Conservation (phyloP, 1,140 invertebrate species). For the Hylaeus volcanicus region DNA sequence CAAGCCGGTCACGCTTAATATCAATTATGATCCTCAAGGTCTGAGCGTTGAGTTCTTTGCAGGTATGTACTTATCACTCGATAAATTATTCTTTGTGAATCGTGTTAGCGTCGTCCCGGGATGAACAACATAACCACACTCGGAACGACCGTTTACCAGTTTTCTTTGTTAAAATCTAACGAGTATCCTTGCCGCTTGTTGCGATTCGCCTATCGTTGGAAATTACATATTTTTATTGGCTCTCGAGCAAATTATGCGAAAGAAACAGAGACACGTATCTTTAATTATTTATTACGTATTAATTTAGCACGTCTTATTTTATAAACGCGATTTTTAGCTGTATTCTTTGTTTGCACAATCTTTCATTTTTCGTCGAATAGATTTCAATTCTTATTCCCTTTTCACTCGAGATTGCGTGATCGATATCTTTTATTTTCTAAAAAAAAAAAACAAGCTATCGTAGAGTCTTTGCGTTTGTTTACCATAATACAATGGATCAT, state of each 20-base stretch:
- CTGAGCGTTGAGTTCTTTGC: slow-evolving; percentile 85
- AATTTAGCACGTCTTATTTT: neutral
- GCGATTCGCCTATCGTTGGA: neutral
- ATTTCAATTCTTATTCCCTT: neutral
- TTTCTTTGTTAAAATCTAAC: slow-evolving; percentile 5
- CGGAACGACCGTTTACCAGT: neutral
- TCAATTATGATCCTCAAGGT: slow-evolving; percentile 89
- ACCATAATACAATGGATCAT: neutral
- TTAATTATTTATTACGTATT: neutral
- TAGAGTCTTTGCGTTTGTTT: neutral
- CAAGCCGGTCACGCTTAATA: slow-evolving; percentile 85
- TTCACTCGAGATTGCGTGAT: neutral
- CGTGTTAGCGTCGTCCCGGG: slow-evolving; percentile 51
- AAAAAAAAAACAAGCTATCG: no score
- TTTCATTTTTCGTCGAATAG: neutral
- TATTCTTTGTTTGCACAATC: neutral
- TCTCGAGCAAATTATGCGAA: neutral
- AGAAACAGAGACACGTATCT: neutral
- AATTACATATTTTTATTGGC: neutral
- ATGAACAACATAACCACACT: slow-evolving; percentile 70
- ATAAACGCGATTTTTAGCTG: neutral
- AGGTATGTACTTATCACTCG: slow-evolving; percentile 71
- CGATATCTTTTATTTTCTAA: neutral
- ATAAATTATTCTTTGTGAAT: slow-evolving; percentile 25
- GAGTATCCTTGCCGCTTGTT: neutral